phyloP scores from a whole-genome alignment of 1,140 invertebrate genomes.

The Brachionus manjavacas region DNA sequence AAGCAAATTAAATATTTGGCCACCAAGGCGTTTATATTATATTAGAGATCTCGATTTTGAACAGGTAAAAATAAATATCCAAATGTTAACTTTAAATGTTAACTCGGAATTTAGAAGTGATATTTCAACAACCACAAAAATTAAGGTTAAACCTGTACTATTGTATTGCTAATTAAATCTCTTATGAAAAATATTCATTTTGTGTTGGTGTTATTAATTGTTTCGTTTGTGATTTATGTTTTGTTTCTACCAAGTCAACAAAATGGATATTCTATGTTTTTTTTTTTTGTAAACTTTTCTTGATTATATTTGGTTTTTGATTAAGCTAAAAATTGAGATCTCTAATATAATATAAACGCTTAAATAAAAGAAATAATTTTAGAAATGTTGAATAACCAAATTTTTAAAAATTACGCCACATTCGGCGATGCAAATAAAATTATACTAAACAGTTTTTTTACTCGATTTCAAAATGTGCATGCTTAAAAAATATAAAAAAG shows the following conservation, averaged over 20 bases:
- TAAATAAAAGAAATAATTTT: too few relatives aligned
- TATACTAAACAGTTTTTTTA: too few relatives aligned
- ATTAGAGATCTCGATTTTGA: not conserved
- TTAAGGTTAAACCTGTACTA: slow-evolving; percentile 18
- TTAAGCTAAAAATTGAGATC: not conserved
- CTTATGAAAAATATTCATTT: not conserved
- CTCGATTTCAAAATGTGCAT: too few relatives aligned
- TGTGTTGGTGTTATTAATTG: not conserved
- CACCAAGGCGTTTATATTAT: not conserved
- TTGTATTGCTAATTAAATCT: not conserved
- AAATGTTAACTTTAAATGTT: not conserved
- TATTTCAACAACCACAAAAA: not conserved
- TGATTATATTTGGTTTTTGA: too few relatives aligned
- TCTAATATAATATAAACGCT: not conserved
- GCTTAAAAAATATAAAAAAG: too few relatives aligned
- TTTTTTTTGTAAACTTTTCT: too few relatives aligned
- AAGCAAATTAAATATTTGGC: not conserved
- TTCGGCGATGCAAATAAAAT: too few relatives aligned
- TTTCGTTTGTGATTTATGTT: not conserved
- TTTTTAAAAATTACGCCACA: too few relatives aligned
- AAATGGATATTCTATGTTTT: too few relatives aligned
- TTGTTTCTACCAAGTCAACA: not conserved
- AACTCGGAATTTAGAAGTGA: not conserved
- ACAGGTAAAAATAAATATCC: not conserved
- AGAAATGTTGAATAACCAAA: too few relatives aligned